Evolutionary conservation across 2,113 vertebrate genomes (phyloP).

Genomic region (Actenoides lindsayi): DNA sequence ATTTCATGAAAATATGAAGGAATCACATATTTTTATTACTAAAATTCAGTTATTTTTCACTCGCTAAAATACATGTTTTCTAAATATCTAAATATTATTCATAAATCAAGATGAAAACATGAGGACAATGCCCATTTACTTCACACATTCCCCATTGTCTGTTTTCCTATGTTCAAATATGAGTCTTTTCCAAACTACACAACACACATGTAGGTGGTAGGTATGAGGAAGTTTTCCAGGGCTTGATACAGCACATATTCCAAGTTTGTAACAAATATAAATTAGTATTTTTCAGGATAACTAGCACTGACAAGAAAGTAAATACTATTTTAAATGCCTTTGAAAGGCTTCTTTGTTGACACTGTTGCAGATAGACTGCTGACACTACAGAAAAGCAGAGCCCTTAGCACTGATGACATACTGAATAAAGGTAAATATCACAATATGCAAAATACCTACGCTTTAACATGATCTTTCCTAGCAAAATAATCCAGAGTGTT

Average conservation of each 20-base stretch:
- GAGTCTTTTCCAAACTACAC: neutral
- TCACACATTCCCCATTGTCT: neutral
- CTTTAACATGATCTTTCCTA: neutral
- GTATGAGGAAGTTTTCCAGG: neutral
- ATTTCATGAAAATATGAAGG: neutral
- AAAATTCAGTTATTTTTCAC: neutral
- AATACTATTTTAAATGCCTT: neutral
- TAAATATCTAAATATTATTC: neutral
- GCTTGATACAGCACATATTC: neutral
- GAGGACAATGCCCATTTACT: neutral
- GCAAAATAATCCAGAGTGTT: neutral
- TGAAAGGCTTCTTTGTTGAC: neutral
- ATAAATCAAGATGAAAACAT: neutral
- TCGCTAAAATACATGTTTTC: neutral
- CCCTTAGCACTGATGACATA: neutral
- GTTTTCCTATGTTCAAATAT: fast-evolving
- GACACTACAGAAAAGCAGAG: neutral
- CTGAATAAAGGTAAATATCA: neutral
- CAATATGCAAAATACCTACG: neutral
- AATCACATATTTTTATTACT: neutral
- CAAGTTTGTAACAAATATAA: neutral
- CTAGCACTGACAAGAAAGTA: neutral
- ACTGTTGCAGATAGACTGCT: neutral
- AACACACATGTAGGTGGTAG: neutral
- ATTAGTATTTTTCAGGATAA: neutral